These are phyloP conservation scores for Phaedon cochleariae DNA, from an alignment of 2,888 invertebrate species.

Conservation along the genomic window DNA sequence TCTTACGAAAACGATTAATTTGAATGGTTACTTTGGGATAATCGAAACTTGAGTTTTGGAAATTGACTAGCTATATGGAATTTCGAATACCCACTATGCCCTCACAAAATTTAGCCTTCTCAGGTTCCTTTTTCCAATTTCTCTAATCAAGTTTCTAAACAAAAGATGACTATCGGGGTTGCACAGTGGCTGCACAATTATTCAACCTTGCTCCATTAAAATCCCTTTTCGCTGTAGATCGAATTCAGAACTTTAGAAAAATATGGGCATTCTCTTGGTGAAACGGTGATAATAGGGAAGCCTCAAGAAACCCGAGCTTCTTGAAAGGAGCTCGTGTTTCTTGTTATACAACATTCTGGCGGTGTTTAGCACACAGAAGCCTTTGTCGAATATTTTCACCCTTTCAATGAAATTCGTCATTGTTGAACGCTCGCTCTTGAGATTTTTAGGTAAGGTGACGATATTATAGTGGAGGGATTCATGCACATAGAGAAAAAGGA, in stretches of 20 bases:
- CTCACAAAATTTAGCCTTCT: too few relatives aligned
- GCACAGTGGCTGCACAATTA: slow-evolving; percentile 1
- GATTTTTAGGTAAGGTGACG: not conserved
- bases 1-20: too few relatives aligned
- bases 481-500: not conserved
- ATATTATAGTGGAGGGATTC: not conserved
- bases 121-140: too few relatives aligned
- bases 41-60: too few relatives aligned
- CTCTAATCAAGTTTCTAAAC: not conserved
- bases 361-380: slow-evolving; percentile 2
- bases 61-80: too few relatives aligned
- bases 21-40: too few relatives aligned
- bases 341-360: slow-evolving; percentile 9
- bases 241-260: not conserved
- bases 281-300: slow-evolving; percentile 16
- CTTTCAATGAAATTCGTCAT: slow-evolving; percentile 29
- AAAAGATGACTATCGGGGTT: not conserved
- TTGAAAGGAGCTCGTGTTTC: slow-evolving; percentile 38
- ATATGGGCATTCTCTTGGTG: not conserved
- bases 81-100: too few relatives aligned
- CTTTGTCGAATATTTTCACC: not conserved
- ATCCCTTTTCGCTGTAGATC: slow-evolving; percentile 18
- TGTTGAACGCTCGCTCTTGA: slow-evolving; percentile 21
- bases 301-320: slow-evolving; percentile 34
- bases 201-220: not conserved